Evolutionary conservation across 2,113 vertebrate species (phyloP).

Genomic region (Cavia porcellus): DNA sequence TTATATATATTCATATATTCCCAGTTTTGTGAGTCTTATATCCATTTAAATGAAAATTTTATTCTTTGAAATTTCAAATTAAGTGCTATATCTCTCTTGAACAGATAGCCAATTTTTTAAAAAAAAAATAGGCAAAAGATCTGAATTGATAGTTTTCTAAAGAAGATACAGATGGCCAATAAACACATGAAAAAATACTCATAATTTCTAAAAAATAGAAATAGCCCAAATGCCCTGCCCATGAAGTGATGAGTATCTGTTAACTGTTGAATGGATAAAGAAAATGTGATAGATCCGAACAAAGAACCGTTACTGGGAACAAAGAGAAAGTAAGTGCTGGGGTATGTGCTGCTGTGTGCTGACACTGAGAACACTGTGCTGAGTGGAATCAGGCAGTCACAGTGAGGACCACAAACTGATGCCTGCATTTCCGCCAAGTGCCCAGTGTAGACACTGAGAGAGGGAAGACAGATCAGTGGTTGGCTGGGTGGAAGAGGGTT

Average conservation of each 20-base stretch:
- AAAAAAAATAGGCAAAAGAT: too few relatives aligned
- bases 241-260: neutral
- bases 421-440: neutral
- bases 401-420: neutral
- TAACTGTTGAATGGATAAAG: neutral
- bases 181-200: neutral
- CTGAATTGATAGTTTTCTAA: neutral
- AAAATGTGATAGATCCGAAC: neutral
- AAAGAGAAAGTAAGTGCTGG: neutral
- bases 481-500: neutral
- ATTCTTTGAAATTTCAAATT: conserved; percentile 25
- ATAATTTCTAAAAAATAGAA: neutral
- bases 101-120: neutral
- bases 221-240: neutral
- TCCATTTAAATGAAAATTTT: conserved; percentile 11
- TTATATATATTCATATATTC: neutral
- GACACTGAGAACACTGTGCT: neutral
- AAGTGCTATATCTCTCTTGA: neutral
- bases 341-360: neutral
- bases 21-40: neutral
- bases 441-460: neutral
- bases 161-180: neutral
- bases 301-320: neutral
- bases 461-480: neutral
- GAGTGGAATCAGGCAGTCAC: neutral